Conservation (phyloP, 2,113 vertebrate species). For the Elachura formosa region DNA sequence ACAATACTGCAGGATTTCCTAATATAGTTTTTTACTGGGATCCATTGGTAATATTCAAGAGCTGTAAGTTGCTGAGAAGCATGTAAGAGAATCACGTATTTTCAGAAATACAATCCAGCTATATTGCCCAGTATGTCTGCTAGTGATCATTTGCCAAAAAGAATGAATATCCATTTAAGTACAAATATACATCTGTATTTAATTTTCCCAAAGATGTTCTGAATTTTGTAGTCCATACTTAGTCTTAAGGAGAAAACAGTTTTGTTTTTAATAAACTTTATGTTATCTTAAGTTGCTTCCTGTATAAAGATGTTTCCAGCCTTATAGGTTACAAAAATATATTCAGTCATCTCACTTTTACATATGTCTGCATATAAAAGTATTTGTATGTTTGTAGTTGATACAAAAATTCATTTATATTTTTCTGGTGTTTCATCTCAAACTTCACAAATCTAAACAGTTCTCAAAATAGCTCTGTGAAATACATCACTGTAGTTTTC, state of each 20-base stretch:
- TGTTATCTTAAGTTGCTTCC: conserved; percentile 33
- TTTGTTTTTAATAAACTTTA: conserved; percentile 51
- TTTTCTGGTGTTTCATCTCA: neutral
- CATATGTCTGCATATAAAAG: neutral
- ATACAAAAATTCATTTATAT: neutral
- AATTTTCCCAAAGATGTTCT: conserved; percentile 51
- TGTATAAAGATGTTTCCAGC: neutral
- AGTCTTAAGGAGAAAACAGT: neutral
- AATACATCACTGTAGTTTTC: neutral
- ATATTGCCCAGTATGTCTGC: neutral
- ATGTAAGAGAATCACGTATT: neutral
- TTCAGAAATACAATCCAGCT: conserved; percentile 21
- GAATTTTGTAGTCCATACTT: conserved; percentile 26
- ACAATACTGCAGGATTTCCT: neutral
- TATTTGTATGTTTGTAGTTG: neutral
- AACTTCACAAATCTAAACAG: neutral
- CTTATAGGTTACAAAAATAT: neutral
- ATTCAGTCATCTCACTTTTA: neutral
- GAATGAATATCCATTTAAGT: neutral
- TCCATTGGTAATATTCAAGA: neutral
- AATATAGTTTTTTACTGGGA: neutral
- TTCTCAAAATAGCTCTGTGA: neutral
- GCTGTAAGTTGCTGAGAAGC: neutral
- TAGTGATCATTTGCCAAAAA: conserved; percentile 36
- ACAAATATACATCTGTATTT: conserved; percentile 15